Evolutionary conservation across 2,113 vertebrate genomes (phyloP), one percentile per base, ranked within the genome.

Genomic region (Ophthalmolycus amberensis): DNA sequence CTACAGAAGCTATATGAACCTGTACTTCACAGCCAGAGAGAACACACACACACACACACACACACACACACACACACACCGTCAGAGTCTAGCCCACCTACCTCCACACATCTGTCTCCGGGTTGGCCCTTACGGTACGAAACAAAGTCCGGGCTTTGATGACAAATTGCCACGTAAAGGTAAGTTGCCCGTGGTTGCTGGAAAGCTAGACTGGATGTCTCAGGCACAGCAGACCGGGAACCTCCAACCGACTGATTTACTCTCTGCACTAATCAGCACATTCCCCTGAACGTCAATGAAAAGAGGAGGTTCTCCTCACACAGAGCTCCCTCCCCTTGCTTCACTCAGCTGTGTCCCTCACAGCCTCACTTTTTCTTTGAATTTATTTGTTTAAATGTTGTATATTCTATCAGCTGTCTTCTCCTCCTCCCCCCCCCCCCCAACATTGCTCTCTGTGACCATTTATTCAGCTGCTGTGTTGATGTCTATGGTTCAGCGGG

Each of bases 391-490:
- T 56, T 25, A 29, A 29, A 11, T 25, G 2, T n/a, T 58, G 27
- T 58, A 11, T 52, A n/a, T 40, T 59, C 76, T 37, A 63, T 73
- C 56, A 72, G 70, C 65, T 78, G 65, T 71, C 70, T 71, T 50
- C 75, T 78, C 27, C 67, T 18, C 64, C 37, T 54, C 46, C 54
- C 66, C 27, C 67, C 18, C 64, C 37, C 59, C 46, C 54, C 66
- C n/a, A 58, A 66, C 59, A 59, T 75, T 34, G 77, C 78, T 65
- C 71, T 75, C 83, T 59, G 88, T 59, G 88, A 62, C 78, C 90
- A 90, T 91, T 90, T 91, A 84, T 83, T 93, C 86, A 93, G 90
- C 93, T 90, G 89, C 79, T 79, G 72, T 78, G 85, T 84, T 87
- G 85, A 85, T 85, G 83, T 84, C 44, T 78, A 76, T 70, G 81